These are phyloP conservation scores for Cairina moschata DNA, from an alignment of 2,113 vertebrate species.

Conservation along the genomic window DNA sequence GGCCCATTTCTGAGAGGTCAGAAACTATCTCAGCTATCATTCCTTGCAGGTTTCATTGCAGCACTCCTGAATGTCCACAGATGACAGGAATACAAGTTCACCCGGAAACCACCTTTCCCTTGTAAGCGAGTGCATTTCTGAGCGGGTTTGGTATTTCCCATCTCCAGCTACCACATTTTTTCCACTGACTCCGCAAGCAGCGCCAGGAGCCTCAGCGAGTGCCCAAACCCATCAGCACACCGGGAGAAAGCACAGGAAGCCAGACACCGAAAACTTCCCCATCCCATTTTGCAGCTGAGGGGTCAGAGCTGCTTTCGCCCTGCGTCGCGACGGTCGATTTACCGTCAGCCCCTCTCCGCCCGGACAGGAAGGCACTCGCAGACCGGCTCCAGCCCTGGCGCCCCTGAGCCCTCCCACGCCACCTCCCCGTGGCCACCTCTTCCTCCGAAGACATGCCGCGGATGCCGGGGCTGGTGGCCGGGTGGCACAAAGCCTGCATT, in stretches of 20 bases:
- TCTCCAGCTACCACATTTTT: conserved; percentile 51
- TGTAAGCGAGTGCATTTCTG: conserved; percentile 12
- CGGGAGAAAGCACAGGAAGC: conserved; percentile 61
- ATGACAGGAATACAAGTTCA: conserved; percentile 33
- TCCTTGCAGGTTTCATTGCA: not conserved
- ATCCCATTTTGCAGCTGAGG: conserved; percentile 22
- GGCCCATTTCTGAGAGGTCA: not conserved
- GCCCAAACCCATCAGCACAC: conserved; percentile 33
- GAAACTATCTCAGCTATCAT: not conserved
- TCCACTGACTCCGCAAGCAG: conserved; percentile 38
- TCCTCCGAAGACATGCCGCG: not conserved
- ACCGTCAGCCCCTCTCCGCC: not conserved
- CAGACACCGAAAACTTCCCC: conserved; percentile 10
- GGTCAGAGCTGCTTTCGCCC: conserved; percentile 36
- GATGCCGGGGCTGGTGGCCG: conserved; percentile 44
- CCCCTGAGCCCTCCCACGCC: not conserved
- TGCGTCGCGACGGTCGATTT: not conserved
- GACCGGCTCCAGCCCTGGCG: not conserved
- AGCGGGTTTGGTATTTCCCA: conserved; percentile 48
- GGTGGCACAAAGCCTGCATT: conserved; percentile 74
- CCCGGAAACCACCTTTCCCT: conserved; percentile 55
- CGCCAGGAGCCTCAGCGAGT: conserved; percentile 5
- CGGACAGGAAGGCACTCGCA: conserved; percentile 23
- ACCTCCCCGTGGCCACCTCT: not conserved
- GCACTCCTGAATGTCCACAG: not conserved